Evolutionary conservation across 2,797 vertebrate genomes (phyloP).

Genomic region (Labroides dimidiatus): DNA sequence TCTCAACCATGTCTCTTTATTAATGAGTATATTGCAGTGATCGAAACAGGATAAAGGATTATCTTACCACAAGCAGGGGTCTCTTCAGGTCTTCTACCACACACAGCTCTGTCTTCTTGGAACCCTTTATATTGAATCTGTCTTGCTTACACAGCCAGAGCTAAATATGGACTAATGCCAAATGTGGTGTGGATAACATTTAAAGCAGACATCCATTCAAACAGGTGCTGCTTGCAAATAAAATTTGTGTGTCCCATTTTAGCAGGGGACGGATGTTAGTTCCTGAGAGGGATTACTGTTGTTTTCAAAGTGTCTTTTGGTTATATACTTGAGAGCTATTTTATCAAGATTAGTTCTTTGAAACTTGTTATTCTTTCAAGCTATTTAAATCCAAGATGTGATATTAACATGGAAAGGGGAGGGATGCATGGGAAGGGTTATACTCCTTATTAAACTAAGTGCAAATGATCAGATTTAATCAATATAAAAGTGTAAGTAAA

Average conservation of each 20-base stretch:
- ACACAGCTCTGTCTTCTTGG: neutral
- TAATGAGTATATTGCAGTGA: neutral
- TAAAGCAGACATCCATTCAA: neutral
- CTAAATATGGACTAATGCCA: conserved; percentile 40
- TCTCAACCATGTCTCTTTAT: neutral
- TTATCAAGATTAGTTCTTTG: too few species aligned
- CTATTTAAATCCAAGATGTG: too few species aligned
- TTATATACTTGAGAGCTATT: too few species aligned
- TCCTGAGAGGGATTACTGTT: too few species aligned
- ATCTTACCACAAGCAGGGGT: conserved; percentile 45
- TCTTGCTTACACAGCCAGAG: conserved; percentile 15
- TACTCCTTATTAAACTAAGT: too few species aligned
- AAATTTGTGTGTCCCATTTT: neutral
- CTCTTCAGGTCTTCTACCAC: conserved; percentile 34
- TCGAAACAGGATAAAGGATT: neutral
- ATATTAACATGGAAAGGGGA: too few species aligned
- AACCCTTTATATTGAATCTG: conserved; percentile 37
- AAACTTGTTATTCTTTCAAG: too few species aligned
- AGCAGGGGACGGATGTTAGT: too few species aligned
- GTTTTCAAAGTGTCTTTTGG: too few species aligned
- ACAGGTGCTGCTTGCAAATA: neutral
- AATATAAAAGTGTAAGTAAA: too few species aligned
- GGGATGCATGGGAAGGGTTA: too few species aligned
- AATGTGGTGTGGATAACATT: conserved; percentile 34
- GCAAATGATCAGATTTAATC: too few species aligned